These are phyloP conservation scores for Rhagologus leucostigma DNA, from an alignment of 2,113 vertebrate genomes.

Conservation along the genomic window DNA sequence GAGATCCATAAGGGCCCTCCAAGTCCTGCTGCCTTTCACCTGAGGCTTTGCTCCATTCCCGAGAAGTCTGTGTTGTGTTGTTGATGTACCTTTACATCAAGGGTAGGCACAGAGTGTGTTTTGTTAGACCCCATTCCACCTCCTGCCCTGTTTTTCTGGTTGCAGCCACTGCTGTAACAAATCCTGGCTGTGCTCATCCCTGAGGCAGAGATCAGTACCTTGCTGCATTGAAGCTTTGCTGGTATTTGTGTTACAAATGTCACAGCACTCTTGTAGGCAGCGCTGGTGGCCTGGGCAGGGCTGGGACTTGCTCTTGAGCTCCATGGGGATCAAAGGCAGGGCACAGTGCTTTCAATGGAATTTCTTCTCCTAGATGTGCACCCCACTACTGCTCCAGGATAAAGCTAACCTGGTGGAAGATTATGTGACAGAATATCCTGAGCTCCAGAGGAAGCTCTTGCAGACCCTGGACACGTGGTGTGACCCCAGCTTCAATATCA, in stretches of 20 bases:
- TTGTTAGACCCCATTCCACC: background rate
- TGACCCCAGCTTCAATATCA: slow-evolving; percentile 68
- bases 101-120: background rate
- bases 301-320: background rate
- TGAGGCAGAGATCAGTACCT: background rate
- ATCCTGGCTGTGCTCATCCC: background rate
- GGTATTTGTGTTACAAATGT: background rate
- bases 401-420: slow-evolving; percentile 74
- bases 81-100: background rate
- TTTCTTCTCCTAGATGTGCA: slow-evolving; percentile 73
- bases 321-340: background rate
- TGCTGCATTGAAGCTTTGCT: background rate
- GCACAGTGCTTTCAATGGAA: accelerated
- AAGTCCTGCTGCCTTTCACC: background rate
- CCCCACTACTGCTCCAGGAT: slow-evolving; percentile 80
- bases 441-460: slow-evolving; percentile 77
- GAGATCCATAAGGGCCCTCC: background rate
- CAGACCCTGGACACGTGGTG: slow-evolving; percentile 84
- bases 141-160: background rate
- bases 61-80: background rate
- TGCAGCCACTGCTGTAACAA: background rate
- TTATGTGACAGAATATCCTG: slow-evolving; percentile 66
- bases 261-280: background rate
- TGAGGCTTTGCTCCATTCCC: background rate
- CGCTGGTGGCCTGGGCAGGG: background rate